Evolutionary conservation across 2,888 invertebrate species (phyloP), one percentile per base, ranked within the genome.

Genomic region (Thereva nobilitata): DNA sequence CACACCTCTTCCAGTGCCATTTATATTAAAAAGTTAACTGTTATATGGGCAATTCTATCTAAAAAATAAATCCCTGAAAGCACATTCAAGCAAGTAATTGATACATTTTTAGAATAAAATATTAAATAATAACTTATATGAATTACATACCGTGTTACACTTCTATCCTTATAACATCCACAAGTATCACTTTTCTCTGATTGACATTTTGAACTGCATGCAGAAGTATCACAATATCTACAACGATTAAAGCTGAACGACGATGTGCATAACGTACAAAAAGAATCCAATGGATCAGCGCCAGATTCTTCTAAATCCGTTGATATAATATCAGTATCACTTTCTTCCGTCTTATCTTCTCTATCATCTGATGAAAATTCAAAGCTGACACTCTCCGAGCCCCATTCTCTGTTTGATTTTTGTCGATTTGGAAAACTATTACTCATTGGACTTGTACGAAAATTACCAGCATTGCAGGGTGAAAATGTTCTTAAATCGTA

Each of bases 231-330:
- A 70, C 80, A 80, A 70, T 72, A 77, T 50, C 77, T 77, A 68
- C 79, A 80, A 64, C 78, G 78, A 52, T 78, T 80, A 67, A 79
- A 81, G 71, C 80, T 80, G 69, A 81, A 81, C n/a, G 80, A 78
- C 6, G 80, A 81, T 5, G 80, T 81, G 72, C 80, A 81, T 4
- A 80, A 71, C 1, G 80, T 80, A 66, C 80, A 81, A 69, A 80
- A 80, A 4, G 80, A 80, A 70, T 79, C 79, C 56, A 79, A 72
- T 44, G 75, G 61, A 4, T 37, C 23, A 1, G 23, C 61, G 23
- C 50, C 34, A 6, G 49, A 9, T 3, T 61, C 61, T 10, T 52
- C 44, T 6, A 10, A 1, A 35, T 67, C 68, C 9, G 63, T 61
- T 38, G 64, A 52, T 10, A 52, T 37, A n/a, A 44, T 10, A 10